Conservation (phyloP, 2,888 invertebrate species). For the Thyatira batis region DNA sequence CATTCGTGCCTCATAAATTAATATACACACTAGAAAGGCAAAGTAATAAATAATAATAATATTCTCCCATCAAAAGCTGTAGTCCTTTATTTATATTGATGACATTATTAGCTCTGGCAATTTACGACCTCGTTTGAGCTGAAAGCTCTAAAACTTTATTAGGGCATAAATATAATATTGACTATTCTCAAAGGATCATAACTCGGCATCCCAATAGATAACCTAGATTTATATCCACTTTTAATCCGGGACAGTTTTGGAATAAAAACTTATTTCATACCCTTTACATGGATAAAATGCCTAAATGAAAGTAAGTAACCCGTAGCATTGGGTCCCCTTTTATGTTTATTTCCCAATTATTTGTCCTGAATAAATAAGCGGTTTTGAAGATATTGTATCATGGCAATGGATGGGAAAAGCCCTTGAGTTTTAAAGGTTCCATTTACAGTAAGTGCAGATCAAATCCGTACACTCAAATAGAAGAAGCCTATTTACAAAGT, state of each 20-base stretch:
- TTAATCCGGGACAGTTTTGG: background rate
- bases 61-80: background rate
- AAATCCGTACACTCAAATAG: too few relatives aligned
- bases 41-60: too few relatives aligned
- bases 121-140: background rate
- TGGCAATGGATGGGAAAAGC: background rate
- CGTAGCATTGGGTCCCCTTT: background rate
- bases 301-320: background rate
- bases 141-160: background rate
- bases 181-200: background rate
- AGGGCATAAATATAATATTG: background rate
- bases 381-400: background rate
- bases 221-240: background rate
- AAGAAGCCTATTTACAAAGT: too few relatives aligned
- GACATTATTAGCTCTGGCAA: background rate
- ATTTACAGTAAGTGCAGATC: too few relatives aligned
- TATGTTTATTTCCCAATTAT: background rate
- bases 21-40: too few relatives aligned
- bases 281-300: background rate
- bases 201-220: background rate
- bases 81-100: background rate
- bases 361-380: background rate
- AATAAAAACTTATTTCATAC: background rate
- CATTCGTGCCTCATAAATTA: too few relatives aligned
- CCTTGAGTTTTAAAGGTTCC: background rate